phyloP scores from a whole-genome alignment of 2,113 vertebrate species.

The Chamaea fasciata region DNA sequence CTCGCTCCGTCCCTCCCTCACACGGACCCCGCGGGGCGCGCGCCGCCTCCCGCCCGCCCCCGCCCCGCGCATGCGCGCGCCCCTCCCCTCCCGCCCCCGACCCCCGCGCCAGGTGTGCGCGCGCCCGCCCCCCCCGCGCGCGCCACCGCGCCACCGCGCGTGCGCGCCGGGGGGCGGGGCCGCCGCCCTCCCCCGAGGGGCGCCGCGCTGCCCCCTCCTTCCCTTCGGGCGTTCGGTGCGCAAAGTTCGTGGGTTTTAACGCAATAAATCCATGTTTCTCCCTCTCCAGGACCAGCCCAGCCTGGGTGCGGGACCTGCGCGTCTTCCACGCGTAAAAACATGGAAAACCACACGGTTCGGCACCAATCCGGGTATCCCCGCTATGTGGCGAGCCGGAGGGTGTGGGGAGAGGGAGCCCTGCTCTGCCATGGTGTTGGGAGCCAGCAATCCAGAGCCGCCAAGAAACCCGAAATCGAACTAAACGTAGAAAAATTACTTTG shows the following conservation, averaged over 20 bases:
- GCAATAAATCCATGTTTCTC: background rate
- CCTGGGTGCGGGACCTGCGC: background rate
- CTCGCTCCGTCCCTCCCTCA: background rate
- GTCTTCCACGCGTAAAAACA: background rate
- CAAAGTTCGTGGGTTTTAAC: background rate
- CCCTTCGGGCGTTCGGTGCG: background rate
- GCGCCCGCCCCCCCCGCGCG: background rate
- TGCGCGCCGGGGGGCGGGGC: background rate
- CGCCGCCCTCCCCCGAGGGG: background rate
- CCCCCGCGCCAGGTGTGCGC: no score
- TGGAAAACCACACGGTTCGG: background rate
- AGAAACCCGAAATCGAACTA: background rate
- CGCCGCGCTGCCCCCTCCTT: accelerated
- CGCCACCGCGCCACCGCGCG: background rate
- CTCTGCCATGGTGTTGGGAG: background rate
- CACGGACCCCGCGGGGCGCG: background rate
- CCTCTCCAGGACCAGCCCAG: background rate
- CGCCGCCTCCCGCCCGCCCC: background rate
- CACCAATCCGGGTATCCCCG: background rate
- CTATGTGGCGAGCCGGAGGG: background rate
- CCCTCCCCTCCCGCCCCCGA: background rate
- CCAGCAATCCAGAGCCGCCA: background rate
- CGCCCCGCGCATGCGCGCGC: background rate
- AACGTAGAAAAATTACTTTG: background rate
- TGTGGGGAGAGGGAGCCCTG: background rate